phyloP scores from a whole-genome alignment of 2,113 vertebrate genomes.

The Nesogale talazaci region DNA sequence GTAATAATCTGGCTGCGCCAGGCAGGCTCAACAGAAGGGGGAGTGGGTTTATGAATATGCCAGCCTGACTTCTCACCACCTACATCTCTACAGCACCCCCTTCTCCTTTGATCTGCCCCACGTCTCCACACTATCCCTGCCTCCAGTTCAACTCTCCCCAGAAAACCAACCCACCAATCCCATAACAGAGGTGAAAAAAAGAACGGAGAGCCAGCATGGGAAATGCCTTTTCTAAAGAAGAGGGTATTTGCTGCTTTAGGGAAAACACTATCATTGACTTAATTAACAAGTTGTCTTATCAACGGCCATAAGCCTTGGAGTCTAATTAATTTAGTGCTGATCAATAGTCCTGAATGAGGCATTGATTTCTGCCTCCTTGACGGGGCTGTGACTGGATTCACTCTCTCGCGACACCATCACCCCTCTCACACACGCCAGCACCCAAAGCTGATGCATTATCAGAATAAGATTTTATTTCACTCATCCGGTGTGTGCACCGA shows the following conservation, averaged over 20 bases:
- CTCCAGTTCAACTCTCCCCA: background rate
- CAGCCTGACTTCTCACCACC: conserved; percentile 69
- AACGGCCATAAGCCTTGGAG: conserved; percentile 90
- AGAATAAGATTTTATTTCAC: conserved; percentile 67
- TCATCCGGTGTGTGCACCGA: background rate
- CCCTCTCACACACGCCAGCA: background rate
- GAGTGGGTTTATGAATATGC: conserved; percentile 63
- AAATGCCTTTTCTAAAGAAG: conserved; percentile 88
- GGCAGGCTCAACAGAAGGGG: conserved; percentile 62
- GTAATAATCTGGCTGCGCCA: conserved; percentile 56
- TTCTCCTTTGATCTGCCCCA: background rate
- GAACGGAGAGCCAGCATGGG: conserved; percentile 66
- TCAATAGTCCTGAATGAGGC: conserved; percentile 92
- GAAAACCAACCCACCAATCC: too few relatives aligned
- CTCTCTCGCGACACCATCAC: conserved; percentile 58
- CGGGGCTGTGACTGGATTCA: conserved; percentile 80
- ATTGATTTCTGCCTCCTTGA: conserved; percentile 89
- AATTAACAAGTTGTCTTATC: conserved; percentile 94
- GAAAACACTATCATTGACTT: conserved; percentile 91
- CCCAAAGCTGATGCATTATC: conserved; percentile 4
- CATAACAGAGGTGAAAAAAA: background rate
- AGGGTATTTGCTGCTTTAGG: conserved; percentile 92
- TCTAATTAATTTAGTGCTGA: conserved; percentile 93
- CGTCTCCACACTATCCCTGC: background rate
- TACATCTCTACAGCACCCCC: background rate